These are phyloP conservation scores for Sinocyclocheilus anshuiensis DNA, from an alignment of 2,113 vertebrate genomes.

Conservation along the genomic window DNA sequence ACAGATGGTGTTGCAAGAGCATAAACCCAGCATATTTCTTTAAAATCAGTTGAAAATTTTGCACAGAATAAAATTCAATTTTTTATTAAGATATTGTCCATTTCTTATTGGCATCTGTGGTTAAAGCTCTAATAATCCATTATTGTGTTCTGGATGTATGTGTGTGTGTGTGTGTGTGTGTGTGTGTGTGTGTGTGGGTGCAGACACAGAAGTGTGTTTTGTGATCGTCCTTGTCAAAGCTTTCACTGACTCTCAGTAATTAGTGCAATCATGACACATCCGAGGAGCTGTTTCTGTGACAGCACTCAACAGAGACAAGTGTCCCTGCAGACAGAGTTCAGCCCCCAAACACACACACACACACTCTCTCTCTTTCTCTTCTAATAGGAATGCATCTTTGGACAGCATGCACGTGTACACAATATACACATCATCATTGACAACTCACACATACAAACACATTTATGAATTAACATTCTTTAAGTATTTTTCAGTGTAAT, in stretches of 20 bases:
- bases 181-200: conserved; percentile 33
- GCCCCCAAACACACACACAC: conserved; percentile 36
- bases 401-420: conserved; percentile 45
- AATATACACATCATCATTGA: conserved; percentile 64
- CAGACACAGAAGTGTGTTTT: background rate
- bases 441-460: conserved; percentile 48
- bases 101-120: background rate
- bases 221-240: conserved; percentile 70
- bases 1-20: no score
- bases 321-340: conserved; percentile 60
- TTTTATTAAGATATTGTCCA: background rate
- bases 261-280: conserved; percentile 76
- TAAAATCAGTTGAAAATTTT: no score
- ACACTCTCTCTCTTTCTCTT: conserved; percentile 16
- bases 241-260: conserved; percentile 80
- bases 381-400: conserved; percentile 75
- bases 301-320: conserved; percentile 66
- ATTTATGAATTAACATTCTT: background rate
- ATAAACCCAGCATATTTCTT: background rate
- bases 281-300: conserved; percentile 75
- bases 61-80: background rate
- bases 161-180: conserved; percentile 16
- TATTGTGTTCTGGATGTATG: background rate
- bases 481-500: background rate
- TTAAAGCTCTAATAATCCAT: background rate